phyloP scores from a whole-genome alignment of 2,797 vertebrate species.

The Enteromius anoplus region DNA sequence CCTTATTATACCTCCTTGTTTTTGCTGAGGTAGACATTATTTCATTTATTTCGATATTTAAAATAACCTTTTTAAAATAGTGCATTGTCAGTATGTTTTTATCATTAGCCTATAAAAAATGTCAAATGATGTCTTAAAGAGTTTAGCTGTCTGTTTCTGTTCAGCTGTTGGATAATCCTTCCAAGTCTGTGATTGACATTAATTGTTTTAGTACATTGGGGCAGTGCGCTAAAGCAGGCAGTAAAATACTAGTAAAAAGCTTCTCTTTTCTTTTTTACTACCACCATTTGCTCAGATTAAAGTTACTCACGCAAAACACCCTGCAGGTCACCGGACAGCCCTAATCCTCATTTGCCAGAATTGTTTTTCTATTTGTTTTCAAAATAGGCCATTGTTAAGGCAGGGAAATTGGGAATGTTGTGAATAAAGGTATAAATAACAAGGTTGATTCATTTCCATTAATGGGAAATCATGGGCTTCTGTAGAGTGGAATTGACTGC shows the following conservation, averaged over 20 bases:
- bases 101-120: not conserved
- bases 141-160: conserved; percentile 7
- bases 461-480: not conserved
- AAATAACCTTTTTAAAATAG: not conserved
- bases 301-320: not conserved
- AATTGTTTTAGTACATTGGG: conserved; percentile 62
- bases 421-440: not conserved
- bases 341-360: conserved; percentile 22
- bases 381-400: not conserved
- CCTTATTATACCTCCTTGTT: not conserved
- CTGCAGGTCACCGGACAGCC: not conserved
- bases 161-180: not conserved
- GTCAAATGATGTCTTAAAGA: not conserved
- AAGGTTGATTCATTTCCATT: not conserved
- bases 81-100: not conserved
- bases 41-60: not conserved
- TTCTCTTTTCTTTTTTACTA: not conserved
- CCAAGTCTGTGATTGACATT: conserved; percentile 45
- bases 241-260: conserved; percentile 7
- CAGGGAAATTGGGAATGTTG: not conserved
- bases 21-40: not conserved
- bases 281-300: conserved; percentile 19
- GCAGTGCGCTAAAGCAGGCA: conserved; percentile 49
- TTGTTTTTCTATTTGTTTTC: not conserved
- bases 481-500: conserved; percentile 11